Evolutionary conservation across 2,797 vertebrate species (phyloP).

Genomic region (Sebastes steindachneri): DNA sequence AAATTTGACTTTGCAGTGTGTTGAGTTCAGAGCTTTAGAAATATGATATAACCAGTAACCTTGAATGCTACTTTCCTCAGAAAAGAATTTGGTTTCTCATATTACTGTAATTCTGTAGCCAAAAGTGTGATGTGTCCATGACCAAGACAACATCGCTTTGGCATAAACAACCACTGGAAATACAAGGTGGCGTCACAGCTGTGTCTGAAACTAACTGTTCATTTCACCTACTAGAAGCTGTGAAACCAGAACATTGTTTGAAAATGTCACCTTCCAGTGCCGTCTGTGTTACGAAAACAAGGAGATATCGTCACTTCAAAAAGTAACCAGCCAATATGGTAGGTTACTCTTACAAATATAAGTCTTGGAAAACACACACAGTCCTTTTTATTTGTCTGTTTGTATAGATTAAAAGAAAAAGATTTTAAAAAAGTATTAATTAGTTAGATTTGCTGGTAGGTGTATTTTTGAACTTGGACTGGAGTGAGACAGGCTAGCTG

Average conservation of each 20-base stretch:
- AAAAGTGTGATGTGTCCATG: neutral
- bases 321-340: neutral
- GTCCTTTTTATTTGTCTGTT: neutral
- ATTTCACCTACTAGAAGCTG: neutral
- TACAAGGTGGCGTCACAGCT: neutral
- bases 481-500: neutral
- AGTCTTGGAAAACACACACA: neutral
- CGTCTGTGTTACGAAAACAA: neutral
- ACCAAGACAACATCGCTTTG: neutral
- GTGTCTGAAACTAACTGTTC: neutral
- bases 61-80: neutral
- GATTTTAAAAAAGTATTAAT: neutral
- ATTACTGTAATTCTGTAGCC: neutral
- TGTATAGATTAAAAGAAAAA: neutral
- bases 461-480: neutral
- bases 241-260: neutral
- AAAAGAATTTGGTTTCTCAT: neutral
- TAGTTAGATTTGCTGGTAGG: neutral
- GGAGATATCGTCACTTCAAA: neutral
- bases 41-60: neutral
- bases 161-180: neutral
- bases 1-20: neutral
- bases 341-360: neutral
- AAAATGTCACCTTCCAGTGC: neutral
- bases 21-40: neutral